phyloP scores from a whole-genome alignment of 2,888 invertebrate species.

The Cheilosia impressa region DNA sequence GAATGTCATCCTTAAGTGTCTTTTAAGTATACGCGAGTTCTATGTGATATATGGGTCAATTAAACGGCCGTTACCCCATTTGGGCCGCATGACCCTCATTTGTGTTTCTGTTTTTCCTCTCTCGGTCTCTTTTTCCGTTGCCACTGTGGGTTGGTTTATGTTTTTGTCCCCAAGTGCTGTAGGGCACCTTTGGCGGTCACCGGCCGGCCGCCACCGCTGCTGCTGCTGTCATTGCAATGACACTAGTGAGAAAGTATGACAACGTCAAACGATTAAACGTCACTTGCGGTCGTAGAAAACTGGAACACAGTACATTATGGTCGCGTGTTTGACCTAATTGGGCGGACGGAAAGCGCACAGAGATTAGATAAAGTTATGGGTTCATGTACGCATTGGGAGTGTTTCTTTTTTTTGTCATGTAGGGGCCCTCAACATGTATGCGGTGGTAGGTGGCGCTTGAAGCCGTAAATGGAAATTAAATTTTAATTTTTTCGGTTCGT shows the following conservation, averaged over 20 bases:
- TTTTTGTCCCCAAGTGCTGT: slow-evolving; percentile 9
- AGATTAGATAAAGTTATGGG: slow-evolving; percentile 25
- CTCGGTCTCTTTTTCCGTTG: too few relatives aligned
- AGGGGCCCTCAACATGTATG: too few relatives aligned
- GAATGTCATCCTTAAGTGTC: slow-evolving; percentile 58
- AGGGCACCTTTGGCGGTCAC: slow-evolving; percentile 21
- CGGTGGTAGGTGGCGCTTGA: background rate
- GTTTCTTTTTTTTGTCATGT: background rate
- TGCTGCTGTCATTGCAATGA: background rate
- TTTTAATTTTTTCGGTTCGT: too few relatives aligned
- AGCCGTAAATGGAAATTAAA: background rate
- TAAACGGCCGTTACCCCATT: slow-evolving; percentile 64
- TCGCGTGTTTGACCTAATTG: slow-evolving; percentile 55
- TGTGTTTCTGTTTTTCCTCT: background rate
- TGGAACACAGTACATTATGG: slow-evolving; percentile 57
- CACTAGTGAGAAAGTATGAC: slow-evolving; percentile 55
- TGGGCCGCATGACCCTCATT: slow-evolving; percentile 65
- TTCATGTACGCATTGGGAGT: background rate
- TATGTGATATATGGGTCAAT: slow-evolving; percentile 73
- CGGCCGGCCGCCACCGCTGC: background rate
- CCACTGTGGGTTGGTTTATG: slow-evolving; percentile 12
- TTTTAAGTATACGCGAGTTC: slow-evolving; percentile 58
- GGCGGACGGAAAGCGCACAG: background rate
- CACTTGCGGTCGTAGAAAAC: slow-evolving; percentile 30
- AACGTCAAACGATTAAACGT: slow-evolving; percentile 33